A percentile compares a stretch with the other conserved stretches of the same genome.
Evolutionary conservation across 2,888 invertebrate genomes (phyloP).

Genomic region (Ochropleura leucogaster): DNA sequence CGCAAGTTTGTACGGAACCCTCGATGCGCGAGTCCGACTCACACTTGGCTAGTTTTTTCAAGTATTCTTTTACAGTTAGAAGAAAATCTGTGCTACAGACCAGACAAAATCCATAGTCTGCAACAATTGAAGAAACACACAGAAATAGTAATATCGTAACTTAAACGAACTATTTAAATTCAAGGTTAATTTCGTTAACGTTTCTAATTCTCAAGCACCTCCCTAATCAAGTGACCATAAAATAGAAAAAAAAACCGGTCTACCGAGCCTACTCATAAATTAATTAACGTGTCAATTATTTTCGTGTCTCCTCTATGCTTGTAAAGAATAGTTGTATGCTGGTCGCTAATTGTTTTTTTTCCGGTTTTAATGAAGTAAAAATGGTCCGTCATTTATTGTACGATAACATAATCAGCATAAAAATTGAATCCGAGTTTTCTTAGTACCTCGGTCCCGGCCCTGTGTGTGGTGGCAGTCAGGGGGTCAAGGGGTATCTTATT

Average conservation of each 20-base stretch:
- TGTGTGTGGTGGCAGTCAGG: too few species aligned
- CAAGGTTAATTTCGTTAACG: constrained; percentile 69
- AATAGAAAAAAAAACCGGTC: constrained; percentile 25
- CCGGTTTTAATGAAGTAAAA: not conserved
- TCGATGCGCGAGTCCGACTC: too few species aligned
- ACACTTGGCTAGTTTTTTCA: too few species aligned
- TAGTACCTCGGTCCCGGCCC: too few species aligned
- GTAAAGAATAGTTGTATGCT: constrained; percentile 13
- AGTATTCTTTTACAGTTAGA: too few species aligned
- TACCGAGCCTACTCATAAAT: constrained; percentile 33
- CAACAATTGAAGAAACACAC: constrained; percentile 24
- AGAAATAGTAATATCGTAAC: constrained; percentile 40
- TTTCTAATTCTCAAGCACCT: constrained; percentile 44
- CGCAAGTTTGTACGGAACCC: too few species aligned
- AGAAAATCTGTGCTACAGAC: too few species aligned
- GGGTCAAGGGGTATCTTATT: too few species aligned
- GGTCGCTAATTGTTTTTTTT: constrained; percentile 7
- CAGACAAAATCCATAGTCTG: not conserved
- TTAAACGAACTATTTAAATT: constrained; percentile 54
- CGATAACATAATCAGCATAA: too few species aligned
- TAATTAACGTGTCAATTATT: constrained; percentile 42
- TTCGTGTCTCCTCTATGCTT: constrained; percentile 16
- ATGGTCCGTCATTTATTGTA: not conserved
- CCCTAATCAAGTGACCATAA: constrained; percentile 24
- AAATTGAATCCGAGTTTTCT: too few species aligned